Evolutionary conservation across 2,797 vertebrate genomes (phyloP), one percentile per base, ranked within the genome.

Genomic region (Crypturellus tataupa): DNA sequence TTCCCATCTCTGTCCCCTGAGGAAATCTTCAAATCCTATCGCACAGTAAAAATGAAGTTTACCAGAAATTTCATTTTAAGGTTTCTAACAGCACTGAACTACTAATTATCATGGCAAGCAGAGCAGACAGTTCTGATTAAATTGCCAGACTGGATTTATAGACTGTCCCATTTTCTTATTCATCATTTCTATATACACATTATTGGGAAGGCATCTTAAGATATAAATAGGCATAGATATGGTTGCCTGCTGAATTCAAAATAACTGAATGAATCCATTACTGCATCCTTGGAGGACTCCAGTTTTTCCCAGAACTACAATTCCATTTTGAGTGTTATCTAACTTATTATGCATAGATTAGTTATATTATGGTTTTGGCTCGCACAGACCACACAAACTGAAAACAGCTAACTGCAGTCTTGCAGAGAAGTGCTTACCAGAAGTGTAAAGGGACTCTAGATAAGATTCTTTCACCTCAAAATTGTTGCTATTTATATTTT

Each of bases 281-380:
- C n/a, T 73, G 49, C 63, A 86, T 87, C 94, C 93, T 94, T 76
- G 42, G 72, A 97, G 91, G 47, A 96, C 59, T 94, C 80, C 53
- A 80, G 2, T 80, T 93, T 93, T 91, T 85, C 87, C 69, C 90
- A 88, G 64, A 95, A 71, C 69, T 51, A 37, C 59, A 89, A 62
- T 56, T 94, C 8, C 63, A 80, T 95, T 95, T 84, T 82, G 75
- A 90, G 64, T 56, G 76, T 69, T 87, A 95, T 92, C 90, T 87
- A 68, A 65, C 67, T 94, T 84, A 93, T 93, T 97, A 94, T 51
- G 44, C 71, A 82, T 40, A 77, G 55, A 92, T 95, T 93, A 93
- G 60, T 84, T 91, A 67, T 77, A 87, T 79, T 89, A 82, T 8
- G 5, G n/a, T 62, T 67, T 67, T 49, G 39, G 73, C 81, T 94